Conservation (phyloP, 2,888 invertebrate genomes). For the Aricia artaxerxes region DNA sequence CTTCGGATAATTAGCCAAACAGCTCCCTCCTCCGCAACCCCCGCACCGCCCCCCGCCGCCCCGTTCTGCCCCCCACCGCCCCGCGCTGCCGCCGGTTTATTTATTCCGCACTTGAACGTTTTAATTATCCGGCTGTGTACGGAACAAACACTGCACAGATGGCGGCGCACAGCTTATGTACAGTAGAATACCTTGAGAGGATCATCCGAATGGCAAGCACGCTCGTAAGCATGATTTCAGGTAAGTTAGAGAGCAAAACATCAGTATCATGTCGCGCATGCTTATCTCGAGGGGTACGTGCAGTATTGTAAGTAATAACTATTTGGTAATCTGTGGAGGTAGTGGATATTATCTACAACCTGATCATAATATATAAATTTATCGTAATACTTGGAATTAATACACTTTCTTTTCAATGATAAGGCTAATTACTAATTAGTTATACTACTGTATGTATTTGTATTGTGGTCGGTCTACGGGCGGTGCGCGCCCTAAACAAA, state of each 20-base stretch:
- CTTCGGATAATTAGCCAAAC: constrained; percentile 22
- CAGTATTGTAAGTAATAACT: no score
- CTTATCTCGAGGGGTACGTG: no score
- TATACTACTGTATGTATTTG: neutral
- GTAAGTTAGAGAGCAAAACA: no score
- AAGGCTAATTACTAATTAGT: no score
- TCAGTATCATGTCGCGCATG: no score
- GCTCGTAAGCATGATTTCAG: no score
- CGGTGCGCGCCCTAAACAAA: neutral
- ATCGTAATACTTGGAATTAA: no score
- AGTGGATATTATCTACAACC: no score
- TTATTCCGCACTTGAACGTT: constrained; percentile 9
- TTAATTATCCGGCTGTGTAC: neutral
- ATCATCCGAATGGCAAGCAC: no score
- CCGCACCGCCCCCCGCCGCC: neutral
- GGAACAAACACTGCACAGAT: constrained; percentile 11
- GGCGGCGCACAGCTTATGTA: neutral
- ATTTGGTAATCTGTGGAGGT: no score
- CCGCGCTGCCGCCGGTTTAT: neutral
- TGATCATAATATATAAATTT: no score
- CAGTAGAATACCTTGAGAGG: neutral
- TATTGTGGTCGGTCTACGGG: neutral
- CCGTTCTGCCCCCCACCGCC: neutral
- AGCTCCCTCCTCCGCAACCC: neutral
- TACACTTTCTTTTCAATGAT: no score